Percentiles rank a stretch among this genome's conserved stretches.
Evolutionary conservation across 53 echinoderm and acorn worm species (phyloP).

Genomic region (Arbacia lixula): DNA sequence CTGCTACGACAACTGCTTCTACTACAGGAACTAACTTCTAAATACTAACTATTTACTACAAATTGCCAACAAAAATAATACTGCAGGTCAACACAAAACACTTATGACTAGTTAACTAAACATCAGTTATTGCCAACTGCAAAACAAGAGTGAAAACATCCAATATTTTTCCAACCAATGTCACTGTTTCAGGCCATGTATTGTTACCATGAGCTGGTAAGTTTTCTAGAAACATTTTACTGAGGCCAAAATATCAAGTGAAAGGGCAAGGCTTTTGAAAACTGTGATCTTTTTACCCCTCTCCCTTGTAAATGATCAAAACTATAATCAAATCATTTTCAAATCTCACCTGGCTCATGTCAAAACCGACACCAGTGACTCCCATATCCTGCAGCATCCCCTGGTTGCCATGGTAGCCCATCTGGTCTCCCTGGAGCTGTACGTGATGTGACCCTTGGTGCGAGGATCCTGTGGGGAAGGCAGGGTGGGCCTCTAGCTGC

Average conservation of each 20-base stretch:
- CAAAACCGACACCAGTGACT: not conserved
- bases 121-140: too few species aligned
- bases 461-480: not conserved
- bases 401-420: constrained; percentile 6
- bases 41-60: too few species aligned
- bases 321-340: not conserved
- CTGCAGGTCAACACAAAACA: too few species aligned
- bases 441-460: not conserved
- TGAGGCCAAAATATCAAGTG: too few species aligned
- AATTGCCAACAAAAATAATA: too few species aligned
- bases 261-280: not conserved
- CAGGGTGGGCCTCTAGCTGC: not conserved
- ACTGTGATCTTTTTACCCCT: not conserved
- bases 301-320: not conserved
- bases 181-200: too few species aligned
- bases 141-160: too few species aligned
- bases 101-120: too few species aligned
- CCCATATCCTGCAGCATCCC: constrained; percentile 19
- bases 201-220: too few species aligned
- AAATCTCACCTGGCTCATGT: constrained; percentile 12
- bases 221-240: not conserved
- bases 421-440: not conserved
- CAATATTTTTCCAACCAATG: too few species aligned
- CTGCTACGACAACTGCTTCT: too few species aligned
- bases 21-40: too few species aligned